Evolutionary conservation across 2,113 vertebrate genomes (phyloP).

Genomic region (Trichechus manatus): DNA sequence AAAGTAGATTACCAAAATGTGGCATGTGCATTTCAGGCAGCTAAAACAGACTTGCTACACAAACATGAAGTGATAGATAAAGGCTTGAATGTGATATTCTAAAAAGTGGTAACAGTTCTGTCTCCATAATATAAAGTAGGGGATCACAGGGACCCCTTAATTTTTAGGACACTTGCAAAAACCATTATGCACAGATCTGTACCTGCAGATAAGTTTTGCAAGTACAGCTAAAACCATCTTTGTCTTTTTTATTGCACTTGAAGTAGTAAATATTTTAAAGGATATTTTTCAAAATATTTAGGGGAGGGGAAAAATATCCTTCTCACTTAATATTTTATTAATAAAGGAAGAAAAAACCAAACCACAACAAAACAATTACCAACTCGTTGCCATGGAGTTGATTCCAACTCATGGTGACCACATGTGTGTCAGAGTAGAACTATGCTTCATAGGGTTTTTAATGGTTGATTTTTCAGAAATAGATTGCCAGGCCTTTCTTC

Average conservation of each 20-base stretch:
- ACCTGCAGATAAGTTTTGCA: background rate
- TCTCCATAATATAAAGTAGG: background rate
- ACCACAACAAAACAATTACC: no score
- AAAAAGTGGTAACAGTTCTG: background rate
- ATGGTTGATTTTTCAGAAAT: no score
- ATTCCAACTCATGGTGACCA: no score
- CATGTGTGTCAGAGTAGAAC: no score
- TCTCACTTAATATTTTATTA: background rate
- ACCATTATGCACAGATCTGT: background rate
- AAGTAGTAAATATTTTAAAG: background rate
- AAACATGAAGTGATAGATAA: background rate
- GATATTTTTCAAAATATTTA: constrained; percentile 32
- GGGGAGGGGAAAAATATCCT: no score
- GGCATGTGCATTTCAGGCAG: constrained; percentile 60
- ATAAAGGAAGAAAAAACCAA: background rate
- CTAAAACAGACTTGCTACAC: constrained; percentile 49
- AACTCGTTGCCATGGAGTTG: no score
- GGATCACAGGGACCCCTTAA: background rate
- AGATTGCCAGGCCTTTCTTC: no score
- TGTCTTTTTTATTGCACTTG: background rate
- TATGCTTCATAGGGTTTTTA: no score
- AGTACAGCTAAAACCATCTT: background rate
- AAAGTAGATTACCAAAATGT: constrained; percentile 79
- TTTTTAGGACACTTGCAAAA: background rate
- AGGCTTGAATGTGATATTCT: background rate